A percentile compares a stretch with the other conserved stretches of the same genome.
Conservation (phyloP, 92 coral and sea anemone genomes). For the Epizoanthus stellaris region DNA sequence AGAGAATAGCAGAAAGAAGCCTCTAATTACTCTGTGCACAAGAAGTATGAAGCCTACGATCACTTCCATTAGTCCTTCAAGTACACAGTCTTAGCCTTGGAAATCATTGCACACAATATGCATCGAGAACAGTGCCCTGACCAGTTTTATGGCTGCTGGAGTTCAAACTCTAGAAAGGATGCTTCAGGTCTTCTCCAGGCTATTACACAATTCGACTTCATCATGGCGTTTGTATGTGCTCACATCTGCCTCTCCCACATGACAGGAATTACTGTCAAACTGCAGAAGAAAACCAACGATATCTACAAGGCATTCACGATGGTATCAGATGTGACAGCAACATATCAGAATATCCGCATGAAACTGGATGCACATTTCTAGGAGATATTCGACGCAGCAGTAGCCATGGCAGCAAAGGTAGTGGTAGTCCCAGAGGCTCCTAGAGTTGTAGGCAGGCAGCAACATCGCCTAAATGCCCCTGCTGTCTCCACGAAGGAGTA, state of each 20-base stretch:
- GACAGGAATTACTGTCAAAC: constrained; percentile 52
- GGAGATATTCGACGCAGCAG: constrained; percentile 21
- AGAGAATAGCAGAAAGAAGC: constrained; percentile 55
- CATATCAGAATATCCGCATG: constrained; percentile 16
- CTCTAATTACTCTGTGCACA: constrained; percentile 47
- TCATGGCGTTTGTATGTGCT: constrained; percentile 35
- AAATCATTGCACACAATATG: constrained; percentile 58
- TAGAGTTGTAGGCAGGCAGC: constrained; percentile 35
- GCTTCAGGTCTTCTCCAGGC: constrained; percentile 44
- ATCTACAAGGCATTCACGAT: constrained; percentile 48
- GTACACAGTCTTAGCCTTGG: constrained; percentile 55
- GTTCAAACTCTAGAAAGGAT: constrained; percentile 43
- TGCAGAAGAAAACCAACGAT: constrained; percentile 60
- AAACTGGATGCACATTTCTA: constrained; percentile 33
- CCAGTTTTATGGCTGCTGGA: constrained; percentile 58
- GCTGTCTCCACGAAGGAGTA: constrained; percentile 29
- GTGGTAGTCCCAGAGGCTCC: too few species aligned
- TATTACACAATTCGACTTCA: constrained; percentile 39
- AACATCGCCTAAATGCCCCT: constrained; percentile 47
- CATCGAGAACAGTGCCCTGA: constrained; percentile 61
- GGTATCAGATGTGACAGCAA: constrained; percentile 47
- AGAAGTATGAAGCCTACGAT: constrained; percentile 39
- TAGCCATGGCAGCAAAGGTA: too few species aligned
- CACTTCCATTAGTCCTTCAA: constrained; percentile 49
- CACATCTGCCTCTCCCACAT: constrained; percentile 49